Evolutionary conservation across 1,140 invertebrate genomes (phyloP).

Genomic region (Calliopsis andreniformis): DNA sequence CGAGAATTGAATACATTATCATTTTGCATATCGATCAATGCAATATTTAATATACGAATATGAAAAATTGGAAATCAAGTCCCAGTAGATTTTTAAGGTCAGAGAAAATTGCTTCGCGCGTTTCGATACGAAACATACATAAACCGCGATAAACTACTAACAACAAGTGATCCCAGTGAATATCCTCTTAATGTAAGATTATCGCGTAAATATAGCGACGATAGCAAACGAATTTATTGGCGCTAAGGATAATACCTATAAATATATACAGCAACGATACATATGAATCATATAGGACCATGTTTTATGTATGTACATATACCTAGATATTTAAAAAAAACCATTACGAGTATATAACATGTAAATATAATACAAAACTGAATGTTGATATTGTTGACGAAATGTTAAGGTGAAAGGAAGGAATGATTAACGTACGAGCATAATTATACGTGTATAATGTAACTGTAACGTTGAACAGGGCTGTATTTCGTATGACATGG

Average conservation of each 20-base stretch:
- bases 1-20: neutral
- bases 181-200: slow-evolving; percentile 38
- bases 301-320: slow-evolving; percentile 74
- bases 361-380: slow-evolving; percentile 65
- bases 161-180: neutral
- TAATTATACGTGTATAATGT: slow-evolving; percentile 26
- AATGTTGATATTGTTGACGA: slow-evolving; percentile 41
- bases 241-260: slow-evolving; percentile 51
- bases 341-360: slow-evolving; percentile 40
- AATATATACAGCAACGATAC: slow-evolving; percentile 71
- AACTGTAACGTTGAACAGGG: slow-evolving; percentile 38
- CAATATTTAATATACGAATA: neutral
- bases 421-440: slow-evolving; percentile 22
- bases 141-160: slow-evolving; percentile 10
- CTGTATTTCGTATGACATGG: slow-evolving; percentile 67
- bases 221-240: slow-evolving; percentile 47
- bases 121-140: slow-evolving; percentile 31
- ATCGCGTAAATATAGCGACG: slow-evolving; percentile 12
- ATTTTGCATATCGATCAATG: neutral
- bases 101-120: slow-evolving; percentile 32
- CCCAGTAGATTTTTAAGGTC: slow-evolving; percentile 48
- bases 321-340: slow-evolving; percentile 44
- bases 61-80: neutral
- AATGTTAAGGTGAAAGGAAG: slow-evolving; percentile 17
- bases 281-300: slow-evolving; percentile 76